A percentile compares a stretch with the other conserved stretches of the same genome.
Conservation (phyloP, 2,113 vertebrate species). For the Gymnobelideus leadbeateri region DNA sequence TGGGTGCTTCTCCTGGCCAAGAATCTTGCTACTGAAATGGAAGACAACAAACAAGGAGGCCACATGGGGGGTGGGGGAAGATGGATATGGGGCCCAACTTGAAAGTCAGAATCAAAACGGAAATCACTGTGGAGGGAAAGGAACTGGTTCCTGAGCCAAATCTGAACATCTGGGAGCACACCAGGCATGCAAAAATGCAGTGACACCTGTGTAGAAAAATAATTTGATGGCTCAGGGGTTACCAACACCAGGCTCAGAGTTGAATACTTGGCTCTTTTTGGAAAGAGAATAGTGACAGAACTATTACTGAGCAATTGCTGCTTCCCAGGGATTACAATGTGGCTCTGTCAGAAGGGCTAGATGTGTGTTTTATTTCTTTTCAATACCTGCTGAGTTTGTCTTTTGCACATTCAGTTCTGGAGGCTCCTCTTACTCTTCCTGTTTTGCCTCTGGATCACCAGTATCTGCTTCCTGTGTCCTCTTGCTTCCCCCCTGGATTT, state of each 20-base stretch:
- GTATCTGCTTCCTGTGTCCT: constrained; percentile 42
- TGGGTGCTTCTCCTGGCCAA: background rate
- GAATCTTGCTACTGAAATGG: constrained; percentile 4
- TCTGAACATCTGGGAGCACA: constrained; percentile 32
- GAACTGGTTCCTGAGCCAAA: background rate
- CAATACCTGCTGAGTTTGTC: constrained; percentile 38
- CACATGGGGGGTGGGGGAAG: background rate
- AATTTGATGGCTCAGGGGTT: constrained; percentile 2
- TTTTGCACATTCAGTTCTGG: constrained; percentile 6
- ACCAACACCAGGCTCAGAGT: background rate
- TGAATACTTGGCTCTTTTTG: background rate
- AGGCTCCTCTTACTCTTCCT: constrained; percentile 36
- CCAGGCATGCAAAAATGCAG: background rate
- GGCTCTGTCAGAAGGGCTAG: background rate
- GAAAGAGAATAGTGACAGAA: background rate
- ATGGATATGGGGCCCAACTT: background rate
- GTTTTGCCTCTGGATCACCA: background rate
- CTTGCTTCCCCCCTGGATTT: background rate
- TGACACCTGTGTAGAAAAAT: constrained; percentile 11
- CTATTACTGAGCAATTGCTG: background rate
- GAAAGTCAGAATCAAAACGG: background rate
- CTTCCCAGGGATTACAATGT: constrained; percentile 22
- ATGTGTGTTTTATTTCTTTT: background rate
- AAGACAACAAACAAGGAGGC: background rate
- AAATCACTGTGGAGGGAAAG: background rate